Conservation (phyloP, 2,888 invertebrate species). For the Ormyrus pomaceus region DNA sequence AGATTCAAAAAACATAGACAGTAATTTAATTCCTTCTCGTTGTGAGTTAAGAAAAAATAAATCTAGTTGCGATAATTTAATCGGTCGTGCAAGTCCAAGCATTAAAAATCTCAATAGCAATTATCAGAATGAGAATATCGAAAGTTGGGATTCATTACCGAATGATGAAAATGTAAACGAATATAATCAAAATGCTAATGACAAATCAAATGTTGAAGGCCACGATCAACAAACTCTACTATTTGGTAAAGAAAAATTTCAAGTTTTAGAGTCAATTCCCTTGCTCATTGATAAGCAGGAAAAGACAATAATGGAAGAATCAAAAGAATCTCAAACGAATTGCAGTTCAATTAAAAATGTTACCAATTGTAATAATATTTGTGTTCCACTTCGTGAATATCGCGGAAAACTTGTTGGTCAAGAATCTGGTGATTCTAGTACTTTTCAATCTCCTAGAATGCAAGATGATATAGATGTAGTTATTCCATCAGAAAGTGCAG, state of each 20-base stretch:
- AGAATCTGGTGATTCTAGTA: conserved; percentile 53
- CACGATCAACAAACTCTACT: conserved; percentile 23
- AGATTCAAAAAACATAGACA: background rate
- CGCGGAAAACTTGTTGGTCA: conserved; percentile 1
- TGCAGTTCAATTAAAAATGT: conserved; percentile 8
- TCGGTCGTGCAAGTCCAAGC: conserved; percentile 24
- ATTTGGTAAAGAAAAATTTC: conserved; percentile 11
- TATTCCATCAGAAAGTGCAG: conserved; percentile 71
- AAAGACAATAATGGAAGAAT: conserved; percentile 12
- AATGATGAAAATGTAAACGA: conserved; percentile 15
- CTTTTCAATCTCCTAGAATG: conserved; percentile 59
- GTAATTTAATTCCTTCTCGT: conserved; percentile 9
- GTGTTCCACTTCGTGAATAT: conserved; percentile 14
- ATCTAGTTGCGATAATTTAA: conserved; percentile 4
- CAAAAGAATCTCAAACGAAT: conserved; percentile 26
- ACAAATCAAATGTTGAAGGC: background rate
- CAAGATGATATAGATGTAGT: conserved; percentile 65
- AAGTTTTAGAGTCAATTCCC: conserved; percentile 20
- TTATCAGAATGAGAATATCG: conserved; percentile 35
- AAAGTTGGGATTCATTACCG: conserved; percentile 47
- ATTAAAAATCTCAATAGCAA: conserved; percentile 24
- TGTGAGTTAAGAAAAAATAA: conserved; percentile 1
- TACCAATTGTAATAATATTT: conserved; percentile 34
- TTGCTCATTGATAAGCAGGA: conserved; percentile 26
- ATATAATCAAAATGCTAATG: conserved; percentile 44